Percentiles rank a stretch among this genome's conserved stretches.
Conservation (phyloP, 2,888 invertebrate genomes). For the Harpalus rufipes region DNA sequence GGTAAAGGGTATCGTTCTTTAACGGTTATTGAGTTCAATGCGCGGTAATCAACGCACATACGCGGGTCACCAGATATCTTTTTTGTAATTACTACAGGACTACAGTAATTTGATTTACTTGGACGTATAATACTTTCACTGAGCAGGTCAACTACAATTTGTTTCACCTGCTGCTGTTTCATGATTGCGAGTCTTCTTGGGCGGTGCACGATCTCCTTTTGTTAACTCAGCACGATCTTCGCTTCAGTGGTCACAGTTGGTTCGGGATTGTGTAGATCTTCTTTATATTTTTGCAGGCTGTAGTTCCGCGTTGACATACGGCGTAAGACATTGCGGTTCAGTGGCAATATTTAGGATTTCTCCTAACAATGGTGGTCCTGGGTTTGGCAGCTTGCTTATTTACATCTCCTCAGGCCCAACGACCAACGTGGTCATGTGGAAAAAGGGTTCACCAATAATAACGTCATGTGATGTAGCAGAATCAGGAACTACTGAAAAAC, state of each 20-base stretch:
- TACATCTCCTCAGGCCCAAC: neutral
- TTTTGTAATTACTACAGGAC: constrained; percentile 68
- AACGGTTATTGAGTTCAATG: no score
- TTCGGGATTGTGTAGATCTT: neutral
- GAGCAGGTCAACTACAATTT: constrained; percentile 63
- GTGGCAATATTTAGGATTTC: no score
- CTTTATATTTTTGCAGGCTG: neutral
- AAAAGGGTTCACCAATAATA: no score
- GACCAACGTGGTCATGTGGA: no score
- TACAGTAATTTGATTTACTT: constrained; percentile 68
- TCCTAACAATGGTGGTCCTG: no score
- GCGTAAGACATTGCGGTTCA: no score
- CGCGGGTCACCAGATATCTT: no score
- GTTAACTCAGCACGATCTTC: neutral
- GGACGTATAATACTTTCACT: constrained; percentile 66
- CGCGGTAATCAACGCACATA: no score
- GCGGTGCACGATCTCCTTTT: no score
- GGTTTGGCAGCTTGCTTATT: neutral
- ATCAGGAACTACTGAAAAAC: constrained; percentile 55
- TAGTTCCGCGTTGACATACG: no score
- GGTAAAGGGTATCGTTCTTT: no score
- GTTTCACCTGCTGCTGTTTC: constrained; percentile 56
- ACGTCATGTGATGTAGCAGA: neutral
- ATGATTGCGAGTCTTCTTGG: constrained; percentile 63
- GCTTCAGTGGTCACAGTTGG: neutral